Evolutionary conservation across 2,888 invertebrate species (phyloP), one percentile per base, ranked within the genome.

Genomic region (Macaria notata): DNA sequence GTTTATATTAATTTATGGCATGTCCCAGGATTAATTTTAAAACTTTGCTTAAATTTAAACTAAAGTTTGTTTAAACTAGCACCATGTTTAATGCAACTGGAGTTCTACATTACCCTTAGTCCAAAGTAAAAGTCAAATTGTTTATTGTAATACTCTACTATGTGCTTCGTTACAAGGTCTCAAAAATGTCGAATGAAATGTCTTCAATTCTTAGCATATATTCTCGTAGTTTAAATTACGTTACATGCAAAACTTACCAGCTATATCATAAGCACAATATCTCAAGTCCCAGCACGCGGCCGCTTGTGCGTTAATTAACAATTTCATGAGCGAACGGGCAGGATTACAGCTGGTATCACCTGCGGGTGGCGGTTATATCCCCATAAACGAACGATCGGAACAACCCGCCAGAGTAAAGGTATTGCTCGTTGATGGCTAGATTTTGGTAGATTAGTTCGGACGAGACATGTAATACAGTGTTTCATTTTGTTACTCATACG

Each of bases 291-390:
- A 8, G 5, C 39, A 9, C 46, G 42, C 36, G 52, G 42, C 33
- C 33, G 51, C 50, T 58, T 49, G 54, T 46, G 58, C 48, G 66
- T 69, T 72, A 70, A 72, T 71, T 71, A 72, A 63, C 70, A 70
- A 72, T 72, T 72, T 72, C 65, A 69, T 66, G 70, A 66, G 59
- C 60, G 67, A 67, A 59, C 65, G 63, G 62, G 48, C 55, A 54
- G 67, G 61, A 65, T 65, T 64, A 62, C 50, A 49, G 54, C 56
- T 57, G 50, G 50, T 47, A 61, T 62, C 54, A 64, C 64, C 64
- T 61, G 56, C 43, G 61, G 62, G 61, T 64, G 50, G 54, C 51
- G 45, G 51, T 48, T 52, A 55, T 47, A 55, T 55, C 51, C 49
- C 59, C 51, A 52, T 59, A 59, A 54, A 59, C 49, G 45, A 52